Percentiles rank a stretch among this genome's conserved stretches.
Evolutionary conservation across 2,113 vertebrate species (phyloP).

Genomic region (Entelurus aequoreus): DNA sequence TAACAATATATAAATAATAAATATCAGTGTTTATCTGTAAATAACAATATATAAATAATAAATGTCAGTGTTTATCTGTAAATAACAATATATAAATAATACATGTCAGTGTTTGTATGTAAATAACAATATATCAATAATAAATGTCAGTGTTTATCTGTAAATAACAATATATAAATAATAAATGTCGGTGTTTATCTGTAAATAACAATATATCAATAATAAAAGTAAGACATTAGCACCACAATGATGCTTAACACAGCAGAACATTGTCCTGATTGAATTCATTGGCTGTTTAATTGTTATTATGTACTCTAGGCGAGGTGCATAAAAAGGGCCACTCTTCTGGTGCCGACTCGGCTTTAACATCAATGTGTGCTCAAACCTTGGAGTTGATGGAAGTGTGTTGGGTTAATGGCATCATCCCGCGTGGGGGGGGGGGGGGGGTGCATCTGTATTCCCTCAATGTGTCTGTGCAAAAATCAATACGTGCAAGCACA

Average conservation of each 20-base stretch:
- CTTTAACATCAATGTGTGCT: constrained; percentile 77
- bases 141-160: too few relatives aligned
- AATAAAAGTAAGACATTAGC: constrained; percentile 30
- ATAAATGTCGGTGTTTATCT: too few relatives aligned
- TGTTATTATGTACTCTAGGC: constrained; percentile 79
- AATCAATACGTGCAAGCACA: constrained; percentile 97
- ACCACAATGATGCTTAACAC: constrained; percentile 29
- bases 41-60: too few relatives aligned
- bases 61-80: too few relatives aligned
- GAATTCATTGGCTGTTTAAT: constrained; percentile 91
- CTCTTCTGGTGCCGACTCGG: constrained; percentile 83
- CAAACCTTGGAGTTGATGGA: constrained; percentile 84
- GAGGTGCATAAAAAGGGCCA: constrained; percentile 89
- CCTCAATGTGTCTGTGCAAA: constrained; percentile 81
- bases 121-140: too few relatives aligned
- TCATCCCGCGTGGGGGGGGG: constrained; percentile 74
- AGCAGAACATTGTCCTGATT: constrained; percentile 86
- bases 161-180: too few relatives aligned
- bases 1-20: too few relatives aligned
- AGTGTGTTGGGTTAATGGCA: constrained; percentile 96
- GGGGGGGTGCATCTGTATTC: constrained; percentile 99
- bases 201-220: too few relatives aligned
- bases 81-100: too few relatives aligned
- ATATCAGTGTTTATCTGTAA: too few relatives aligned
- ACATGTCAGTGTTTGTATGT: too few relatives aligned